These are phyloP conservation scores for Halcyon badia DNA, from an alignment of 2,797 vertebrate species.

Conservation along the genomic window DNA sequence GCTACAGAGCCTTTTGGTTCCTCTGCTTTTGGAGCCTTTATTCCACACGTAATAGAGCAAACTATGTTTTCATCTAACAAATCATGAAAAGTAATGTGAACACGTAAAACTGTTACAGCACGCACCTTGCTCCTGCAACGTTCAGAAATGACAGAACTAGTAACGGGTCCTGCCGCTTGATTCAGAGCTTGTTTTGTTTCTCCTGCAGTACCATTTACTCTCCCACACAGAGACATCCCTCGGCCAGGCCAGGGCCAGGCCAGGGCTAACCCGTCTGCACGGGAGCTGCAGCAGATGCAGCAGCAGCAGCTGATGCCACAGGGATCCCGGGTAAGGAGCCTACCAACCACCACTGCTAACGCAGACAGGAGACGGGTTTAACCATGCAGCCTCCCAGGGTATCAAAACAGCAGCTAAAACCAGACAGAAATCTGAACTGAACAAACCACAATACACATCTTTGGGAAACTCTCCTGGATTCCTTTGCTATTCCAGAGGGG, in stretches of 20 bases:
- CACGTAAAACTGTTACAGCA: not conserved
- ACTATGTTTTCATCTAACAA: not conserved
- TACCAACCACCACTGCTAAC: not conserved
- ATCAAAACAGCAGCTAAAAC: not conserved
- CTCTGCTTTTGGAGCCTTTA: not conserved
- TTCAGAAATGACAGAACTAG: not conserved
- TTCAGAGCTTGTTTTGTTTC: not conserved
- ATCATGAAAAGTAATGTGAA: not conserved
- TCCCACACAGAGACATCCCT: not conserved
- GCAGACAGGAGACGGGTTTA: not conserved
- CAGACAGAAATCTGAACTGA: not conserved
- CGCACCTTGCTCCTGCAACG: not conserved
- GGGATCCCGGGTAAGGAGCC: not conserved
- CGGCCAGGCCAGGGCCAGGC: not conserved
- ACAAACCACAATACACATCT: not conserved
- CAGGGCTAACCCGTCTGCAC: not conserved
- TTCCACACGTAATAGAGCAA: accelerated
- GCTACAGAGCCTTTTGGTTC: not conserved
- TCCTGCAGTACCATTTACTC: not conserved
- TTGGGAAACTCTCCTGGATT: not conserved
- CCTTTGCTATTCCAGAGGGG: not conserved
- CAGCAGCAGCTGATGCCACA: not conserved
- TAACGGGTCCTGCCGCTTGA: not conserved
- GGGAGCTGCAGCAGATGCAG: not conserved
- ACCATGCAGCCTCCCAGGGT: not conserved